phyloP scores from a whole-genome alignment of 2,113 vertebrate genomes.

The Condylura cristata region DNA sequence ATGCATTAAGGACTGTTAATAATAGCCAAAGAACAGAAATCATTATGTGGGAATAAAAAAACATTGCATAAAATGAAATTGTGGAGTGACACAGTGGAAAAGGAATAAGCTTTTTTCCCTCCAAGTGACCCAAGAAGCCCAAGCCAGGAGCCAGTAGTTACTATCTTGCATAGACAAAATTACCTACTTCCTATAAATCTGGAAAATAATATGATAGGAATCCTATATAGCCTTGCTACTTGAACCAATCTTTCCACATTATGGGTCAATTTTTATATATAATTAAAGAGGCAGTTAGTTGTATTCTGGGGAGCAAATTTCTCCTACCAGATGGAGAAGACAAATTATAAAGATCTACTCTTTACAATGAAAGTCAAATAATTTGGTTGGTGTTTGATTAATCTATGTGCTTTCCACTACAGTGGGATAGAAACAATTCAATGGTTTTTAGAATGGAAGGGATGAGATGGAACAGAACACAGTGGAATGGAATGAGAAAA shows the following conservation, averaged over 20 bases:
- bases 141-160: not conserved
- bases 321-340: not conserved
- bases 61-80: conserved; percentile 39
- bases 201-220: not conserved
- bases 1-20: conserved; percentile 58
- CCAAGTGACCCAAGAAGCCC: not conserved
- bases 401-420: not conserved
- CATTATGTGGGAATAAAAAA: conserved; percentile 61
- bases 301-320: not conserved
- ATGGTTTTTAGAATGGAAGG: not conserved
- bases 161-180: not conserved
- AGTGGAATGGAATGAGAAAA: not conserved
- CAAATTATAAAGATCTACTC: not conserved
- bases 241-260: not conserved
- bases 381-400: conserved; percentile 28
- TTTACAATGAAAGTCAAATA: not conserved
- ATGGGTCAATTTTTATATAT: not conserved
- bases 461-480: not conserved
- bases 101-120: not conserved
- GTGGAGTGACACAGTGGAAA: conserved; percentile 50
- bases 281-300: not conserved
- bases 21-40: conserved; percentile 59
- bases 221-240: not conserved
- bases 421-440: not conserved
- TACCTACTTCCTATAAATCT: conserved; percentile 20